A percentile compares a stretch with the other conserved stretches of the same genome.
phyloP scores from a whole-genome alignment of 2,888 invertebrate species.

The Halictus ligatus region DNA sequence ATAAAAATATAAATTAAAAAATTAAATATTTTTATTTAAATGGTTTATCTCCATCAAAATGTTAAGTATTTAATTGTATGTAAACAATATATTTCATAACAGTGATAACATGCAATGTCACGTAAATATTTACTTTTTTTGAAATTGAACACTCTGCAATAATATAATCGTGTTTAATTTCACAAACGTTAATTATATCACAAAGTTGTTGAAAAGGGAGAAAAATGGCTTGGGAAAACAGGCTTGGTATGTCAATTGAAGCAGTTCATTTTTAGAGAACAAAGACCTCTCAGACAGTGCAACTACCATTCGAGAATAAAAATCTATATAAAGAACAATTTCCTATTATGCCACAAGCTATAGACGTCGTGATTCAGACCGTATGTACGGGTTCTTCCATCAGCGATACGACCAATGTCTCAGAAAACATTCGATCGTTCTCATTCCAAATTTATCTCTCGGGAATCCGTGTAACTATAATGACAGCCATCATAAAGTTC shows the following conservation, averaged over 20 bases:
- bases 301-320: constrained; percentile 26
- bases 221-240: not conserved
- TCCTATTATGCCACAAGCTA: constrained; percentile 24
- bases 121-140: not conserved
- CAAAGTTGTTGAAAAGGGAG: not conserved
- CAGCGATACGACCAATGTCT: constrained; percentile 8
- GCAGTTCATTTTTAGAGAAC: not conserved
- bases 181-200: not conserved
- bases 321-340: constrained; percentile 33
- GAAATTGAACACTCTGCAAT: not conserved
- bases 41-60: not conserved
- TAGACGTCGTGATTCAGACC: not conserved
- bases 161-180: not conserved
- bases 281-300: not conserved
- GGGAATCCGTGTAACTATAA: constrained; percentile 18
- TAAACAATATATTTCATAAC: too few relatives aligned
- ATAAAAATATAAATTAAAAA: too few relatives aligned
- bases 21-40: not conserved
- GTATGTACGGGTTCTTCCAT: not conserved
- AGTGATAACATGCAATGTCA: too few relatives aligned
- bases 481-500: constrained; percentile 4
- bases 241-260: not conserved
- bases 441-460: constrained; percentile 37
- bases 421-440: constrained; percentile 30
- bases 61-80: not conserved